Conservation (phyloP, 2,113 vertebrate species). For the Leptosomus discolor region DNA sequence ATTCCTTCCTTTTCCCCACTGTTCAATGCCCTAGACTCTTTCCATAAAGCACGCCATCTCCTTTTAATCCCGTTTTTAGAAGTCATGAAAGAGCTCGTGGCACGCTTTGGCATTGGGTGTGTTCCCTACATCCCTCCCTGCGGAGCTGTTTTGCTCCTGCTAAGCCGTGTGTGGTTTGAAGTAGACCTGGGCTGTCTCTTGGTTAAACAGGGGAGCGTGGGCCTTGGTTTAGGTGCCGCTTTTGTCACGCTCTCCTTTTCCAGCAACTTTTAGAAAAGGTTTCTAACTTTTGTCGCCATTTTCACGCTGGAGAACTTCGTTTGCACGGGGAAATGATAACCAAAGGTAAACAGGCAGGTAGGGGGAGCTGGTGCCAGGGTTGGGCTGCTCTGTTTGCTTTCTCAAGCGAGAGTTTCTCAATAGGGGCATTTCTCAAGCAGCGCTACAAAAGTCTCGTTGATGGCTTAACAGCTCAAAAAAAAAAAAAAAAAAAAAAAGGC, state of each 20-base stretch:
- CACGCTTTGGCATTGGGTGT: too few relatives aligned
- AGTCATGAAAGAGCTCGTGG: fast-evolving
- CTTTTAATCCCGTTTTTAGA: background rate
- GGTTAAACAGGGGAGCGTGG: too few relatives aligned
- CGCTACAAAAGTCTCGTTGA: fast-evolving
- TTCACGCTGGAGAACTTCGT: background rate
- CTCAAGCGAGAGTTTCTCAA: background rate
- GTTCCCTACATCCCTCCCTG: background rate
- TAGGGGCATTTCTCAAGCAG: background rate
- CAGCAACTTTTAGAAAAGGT: too few relatives aligned
- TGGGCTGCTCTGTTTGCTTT: background rate
- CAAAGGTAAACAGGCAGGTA: background rate
- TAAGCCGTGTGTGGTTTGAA: background rate
- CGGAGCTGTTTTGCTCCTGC: background rate
- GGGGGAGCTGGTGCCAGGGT: background rate
- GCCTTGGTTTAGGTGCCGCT: too few relatives aligned
- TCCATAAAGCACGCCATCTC: background rate
- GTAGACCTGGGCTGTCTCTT: background rate
- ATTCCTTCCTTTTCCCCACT: background rate
- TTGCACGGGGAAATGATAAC: background rate
- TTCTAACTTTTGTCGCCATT: background rate
- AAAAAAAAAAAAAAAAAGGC: background rate
- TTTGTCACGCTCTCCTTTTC: too few relatives aligned
- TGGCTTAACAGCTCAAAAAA: background rate
- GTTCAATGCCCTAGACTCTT: background rate